These are phyloP conservation scores for Brevipalpus yothersi DNA, from an alignment of 1,140 invertebrate genomes.

Conservation along the genomic window DNA sequence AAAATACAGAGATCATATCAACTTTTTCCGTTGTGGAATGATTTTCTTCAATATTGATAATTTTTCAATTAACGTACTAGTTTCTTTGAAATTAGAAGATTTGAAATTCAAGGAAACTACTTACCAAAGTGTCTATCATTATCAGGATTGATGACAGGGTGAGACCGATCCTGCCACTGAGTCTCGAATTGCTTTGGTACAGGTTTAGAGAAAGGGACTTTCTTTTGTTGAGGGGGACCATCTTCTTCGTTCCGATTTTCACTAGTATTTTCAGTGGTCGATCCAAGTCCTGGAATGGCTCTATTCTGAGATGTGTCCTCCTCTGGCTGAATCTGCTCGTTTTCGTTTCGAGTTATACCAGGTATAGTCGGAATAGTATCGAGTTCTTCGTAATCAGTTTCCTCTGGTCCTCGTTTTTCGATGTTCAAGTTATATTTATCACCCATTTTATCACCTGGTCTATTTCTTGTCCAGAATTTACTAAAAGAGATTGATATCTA, in stretches of 20 bases:
- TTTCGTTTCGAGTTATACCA: constrained; percentile 79
- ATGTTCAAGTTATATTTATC: constrained; percentile 90
- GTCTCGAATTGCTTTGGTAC: constrained; percentile 86
- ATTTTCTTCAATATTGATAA: too few species aligned
- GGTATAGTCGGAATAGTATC: constrained; percentile 39
- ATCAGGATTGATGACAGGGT: not conserved
- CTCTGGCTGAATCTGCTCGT: constrained; percentile 18
- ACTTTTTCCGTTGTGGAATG: too few species aligned
- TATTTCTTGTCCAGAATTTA: constrained; percentile 97
- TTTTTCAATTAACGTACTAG: too few species aligned
- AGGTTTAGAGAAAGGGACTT: constrained; percentile 67
- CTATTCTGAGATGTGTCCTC: constrained; percentile 20
- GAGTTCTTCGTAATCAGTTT: constrained; percentile 37
- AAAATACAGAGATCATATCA: not conserved
- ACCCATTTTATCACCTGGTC: constrained; percentile 89
- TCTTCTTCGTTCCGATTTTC: constrained; percentile 34
- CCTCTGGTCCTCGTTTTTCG: constrained; percentile 43
- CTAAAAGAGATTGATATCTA: constrained; percentile 18
- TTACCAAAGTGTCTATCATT: not conserved
- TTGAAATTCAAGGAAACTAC: too few species aligned
- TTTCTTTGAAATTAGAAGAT: too few species aligned
- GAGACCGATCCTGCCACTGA: constrained; percentile 35
- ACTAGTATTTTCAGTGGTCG: constrained; percentile 15
- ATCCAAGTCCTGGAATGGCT: constrained; percentile 61
- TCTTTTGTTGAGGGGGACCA: constrained; percentile 15